Conservation (phyloP, 2,797 vertebrate genomes). For the Staurois parvus region DNA sequence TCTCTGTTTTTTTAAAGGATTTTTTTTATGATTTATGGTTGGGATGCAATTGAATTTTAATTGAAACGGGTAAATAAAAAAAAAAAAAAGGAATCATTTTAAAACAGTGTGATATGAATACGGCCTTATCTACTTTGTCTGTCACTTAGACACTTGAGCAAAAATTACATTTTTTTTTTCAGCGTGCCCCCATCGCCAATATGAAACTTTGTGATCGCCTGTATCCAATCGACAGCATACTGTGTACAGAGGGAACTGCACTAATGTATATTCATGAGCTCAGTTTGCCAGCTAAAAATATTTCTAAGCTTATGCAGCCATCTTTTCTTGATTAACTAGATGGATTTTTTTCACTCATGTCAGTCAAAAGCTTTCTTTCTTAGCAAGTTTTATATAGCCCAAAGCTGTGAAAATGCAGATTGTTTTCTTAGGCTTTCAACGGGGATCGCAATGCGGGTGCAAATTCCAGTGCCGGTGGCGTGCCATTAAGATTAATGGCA, state of each 20-base stretch:
- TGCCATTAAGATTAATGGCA: too few relatives aligned
- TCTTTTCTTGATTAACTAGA: conserved; percentile 52
- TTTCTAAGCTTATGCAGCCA: conserved; percentile 38
- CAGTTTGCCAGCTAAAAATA: conserved; percentile 54
- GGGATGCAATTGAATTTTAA: neutral
- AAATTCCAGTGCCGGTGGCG: too few relatives aligned
- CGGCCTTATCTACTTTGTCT: neutral
- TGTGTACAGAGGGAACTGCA: conserved; percentile 37
- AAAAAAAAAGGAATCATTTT: neutral
- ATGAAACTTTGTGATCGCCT: conserved; percentile 40
- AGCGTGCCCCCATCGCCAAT: conserved; percentile 16
- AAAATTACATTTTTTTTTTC: neutral
- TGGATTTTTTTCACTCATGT: conserved; percentile 33
- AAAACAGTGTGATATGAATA: conserved; percentile 2
- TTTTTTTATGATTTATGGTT: neutral
- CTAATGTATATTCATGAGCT: conserved; percentile 60
- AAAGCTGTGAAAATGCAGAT: neutral
- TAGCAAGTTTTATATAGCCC: neutral
- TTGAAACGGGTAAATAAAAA: neutral
- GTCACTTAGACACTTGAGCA: conserved; percentile 21
- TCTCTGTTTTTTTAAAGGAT: neutral
- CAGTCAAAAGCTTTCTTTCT: conserved; percentile 25
- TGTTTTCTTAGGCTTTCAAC: too few relatives aligned
- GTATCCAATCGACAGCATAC: conserved; percentile 39
- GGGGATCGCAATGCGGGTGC: too few relatives aligned